phyloP scores from a whole-genome alignment of 1,140 invertebrate species.

The Brachionus angularis region DNA sequence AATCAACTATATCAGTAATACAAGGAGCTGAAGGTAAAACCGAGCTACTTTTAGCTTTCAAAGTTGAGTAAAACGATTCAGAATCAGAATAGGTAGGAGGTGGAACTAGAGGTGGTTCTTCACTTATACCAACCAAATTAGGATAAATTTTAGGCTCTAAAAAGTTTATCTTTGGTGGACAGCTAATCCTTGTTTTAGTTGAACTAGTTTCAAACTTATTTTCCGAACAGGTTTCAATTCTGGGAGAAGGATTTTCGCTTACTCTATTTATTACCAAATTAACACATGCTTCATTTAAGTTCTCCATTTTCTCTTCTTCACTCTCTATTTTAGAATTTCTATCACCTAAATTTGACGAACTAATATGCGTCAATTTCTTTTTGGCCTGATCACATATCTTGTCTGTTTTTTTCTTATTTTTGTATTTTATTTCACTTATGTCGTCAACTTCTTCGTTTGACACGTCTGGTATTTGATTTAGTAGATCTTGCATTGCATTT shows the following conservation, averaged over 20 bases:
- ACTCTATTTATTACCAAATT: background rate
- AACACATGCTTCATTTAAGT: background rate
- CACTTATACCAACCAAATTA: background rate
- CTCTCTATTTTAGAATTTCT: too few relatives aligned
- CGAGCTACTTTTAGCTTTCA: constrained; percentile 5
- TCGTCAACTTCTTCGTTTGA: constrained; percentile 36
- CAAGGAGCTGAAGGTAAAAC: constrained; percentile 23
- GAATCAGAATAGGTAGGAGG: constrained; percentile 40
- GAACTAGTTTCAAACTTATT: too few relatives aligned
- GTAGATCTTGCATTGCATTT: constrained; percentile 20
- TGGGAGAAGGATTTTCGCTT: too few relatives aligned
- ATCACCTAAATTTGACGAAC: background rate
- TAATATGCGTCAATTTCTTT: background rate
- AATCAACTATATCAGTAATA: background rate
- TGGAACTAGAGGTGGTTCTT: constrained; percentile 10
- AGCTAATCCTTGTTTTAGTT: background rate
- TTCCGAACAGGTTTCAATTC: too few relatives aligned
- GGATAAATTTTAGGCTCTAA: background rate
- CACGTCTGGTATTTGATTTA: constrained; percentile 34
- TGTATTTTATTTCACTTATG: constrained; percentile 30
- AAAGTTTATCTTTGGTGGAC: background rate
- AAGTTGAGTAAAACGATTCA: background rate
- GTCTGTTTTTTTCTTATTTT: constrained; percentile 14
- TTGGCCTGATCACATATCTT: constrained; percentile 11
- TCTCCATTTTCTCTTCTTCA: background rate